These are phyloP conservation scores for Cyanoderma ruficeps DNA, from an alignment of 2,113 vertebrate species.

Conservation along the genomic window DNA sequence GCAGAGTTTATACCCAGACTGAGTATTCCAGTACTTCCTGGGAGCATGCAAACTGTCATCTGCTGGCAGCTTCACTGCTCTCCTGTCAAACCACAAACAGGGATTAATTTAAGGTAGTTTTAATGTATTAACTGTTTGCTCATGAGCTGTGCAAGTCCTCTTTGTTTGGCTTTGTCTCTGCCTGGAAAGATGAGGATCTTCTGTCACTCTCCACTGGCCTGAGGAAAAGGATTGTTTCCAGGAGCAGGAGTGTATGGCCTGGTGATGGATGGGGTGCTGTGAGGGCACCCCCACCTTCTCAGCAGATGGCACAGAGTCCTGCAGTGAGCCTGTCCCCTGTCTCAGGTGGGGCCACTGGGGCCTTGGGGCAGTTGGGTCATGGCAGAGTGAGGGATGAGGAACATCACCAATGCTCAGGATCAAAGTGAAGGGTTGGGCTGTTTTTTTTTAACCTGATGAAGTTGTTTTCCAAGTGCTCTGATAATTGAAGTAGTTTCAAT, in stretches of 20 bases:
- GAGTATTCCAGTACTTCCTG: not conserved
- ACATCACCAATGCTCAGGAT: not conserved
- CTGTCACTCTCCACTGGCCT: fast-evolving
- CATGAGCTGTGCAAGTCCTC: not conserved
- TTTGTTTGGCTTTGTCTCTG: not conserved
- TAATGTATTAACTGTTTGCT: not conserved
- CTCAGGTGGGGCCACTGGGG: not conserved
- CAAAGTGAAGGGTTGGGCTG: fast-evolving
- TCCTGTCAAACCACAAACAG: not conserved
- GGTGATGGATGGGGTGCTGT: fast-evolving
- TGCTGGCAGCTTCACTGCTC: not conserved
- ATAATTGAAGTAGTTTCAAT: not conserved
- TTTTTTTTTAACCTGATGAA: not conserved
- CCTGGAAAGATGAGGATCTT: not conserved
- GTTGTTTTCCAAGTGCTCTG: not conserved
- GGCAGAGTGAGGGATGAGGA: not conserved
- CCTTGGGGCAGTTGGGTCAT: not conserved
- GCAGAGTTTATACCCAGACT: not conserved
- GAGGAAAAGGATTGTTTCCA: not conserved
- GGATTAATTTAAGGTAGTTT: not conserved
- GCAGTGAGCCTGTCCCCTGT: not conserved
- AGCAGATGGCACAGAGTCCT: not conserved
- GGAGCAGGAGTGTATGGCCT: not conserved
- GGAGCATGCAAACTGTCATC: not conserved
- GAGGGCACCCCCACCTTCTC: not conserved